Conservation (phyloP, 2,113 vertebrate species). For the Pelodiscus sinensis region DNA sequence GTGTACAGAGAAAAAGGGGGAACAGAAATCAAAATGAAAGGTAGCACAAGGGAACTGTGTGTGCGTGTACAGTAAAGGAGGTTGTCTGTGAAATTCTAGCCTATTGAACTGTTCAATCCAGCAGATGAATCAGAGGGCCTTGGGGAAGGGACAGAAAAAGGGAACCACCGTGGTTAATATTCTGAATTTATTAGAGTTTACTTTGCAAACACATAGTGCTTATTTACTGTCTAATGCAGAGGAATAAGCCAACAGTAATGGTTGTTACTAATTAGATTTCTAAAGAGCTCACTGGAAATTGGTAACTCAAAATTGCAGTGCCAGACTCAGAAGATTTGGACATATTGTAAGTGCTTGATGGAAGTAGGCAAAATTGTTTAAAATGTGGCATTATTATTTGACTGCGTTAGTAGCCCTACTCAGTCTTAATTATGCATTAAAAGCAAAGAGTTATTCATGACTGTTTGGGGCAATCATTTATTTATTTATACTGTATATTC, state of each 20-base stretch:
- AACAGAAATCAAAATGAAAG: background rate
- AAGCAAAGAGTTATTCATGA: constrained; percentile 66
- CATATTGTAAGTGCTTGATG: constrained; percentile 53
- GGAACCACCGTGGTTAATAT: background rate
- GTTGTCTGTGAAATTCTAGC: no score
- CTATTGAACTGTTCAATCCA: background rate
- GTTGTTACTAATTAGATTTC: constrained; percentile 68
- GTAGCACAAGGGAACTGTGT: background rate
- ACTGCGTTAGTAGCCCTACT: constrained; percentile 44
- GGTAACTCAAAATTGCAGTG: constrained; percentile 58
- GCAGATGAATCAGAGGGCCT: background rate
- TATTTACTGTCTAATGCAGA: constrained; percentile 14
- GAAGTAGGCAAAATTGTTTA: constrained; percentile 50
- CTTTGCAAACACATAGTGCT: constrained; percentile 22
- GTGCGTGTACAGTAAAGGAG: background rate
- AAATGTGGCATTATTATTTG: constrained; percentile 69
- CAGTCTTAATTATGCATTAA: constrained; percentile 77
- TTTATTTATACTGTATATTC: constrained; percentile 46
- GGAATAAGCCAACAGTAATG: constrained; percentile 35
- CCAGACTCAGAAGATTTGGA: constrained; percentile 44
- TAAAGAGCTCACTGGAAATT: constrained; percentile 63
- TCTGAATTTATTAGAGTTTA: background rate
- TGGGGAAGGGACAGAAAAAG: background rate
- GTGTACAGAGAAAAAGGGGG: background rate
- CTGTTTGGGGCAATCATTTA: constrained; percentile 53